phyloP scores from a whole-genome alignment of 2,113 vertebrate species.

The Cranoglanis bouderius region DNA sequence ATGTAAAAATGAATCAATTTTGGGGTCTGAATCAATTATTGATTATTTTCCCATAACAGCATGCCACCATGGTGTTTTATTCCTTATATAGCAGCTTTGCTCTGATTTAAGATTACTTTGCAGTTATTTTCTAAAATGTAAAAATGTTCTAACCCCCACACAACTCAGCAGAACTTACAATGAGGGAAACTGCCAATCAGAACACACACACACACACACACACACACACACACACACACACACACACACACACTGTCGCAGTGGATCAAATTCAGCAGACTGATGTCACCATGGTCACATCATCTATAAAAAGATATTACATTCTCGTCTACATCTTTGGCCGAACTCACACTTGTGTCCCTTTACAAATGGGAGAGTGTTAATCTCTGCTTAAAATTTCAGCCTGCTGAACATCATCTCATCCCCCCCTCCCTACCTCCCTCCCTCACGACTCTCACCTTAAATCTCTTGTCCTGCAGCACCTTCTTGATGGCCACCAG shows the following conservation, averaged over 20 bases:
- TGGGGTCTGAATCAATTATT: not conserved
- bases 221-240: conserved; percentile 7
- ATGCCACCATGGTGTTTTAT: not conserved
- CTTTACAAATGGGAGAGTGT: not conserved
- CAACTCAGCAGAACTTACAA: not conserved
- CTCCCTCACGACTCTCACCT: conserved; percentile 78
- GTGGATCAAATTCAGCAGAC: not conserved
- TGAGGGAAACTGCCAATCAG: not conserved
- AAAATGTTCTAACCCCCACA: not conserved
- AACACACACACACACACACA: not conserved
- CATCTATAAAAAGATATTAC: not conserved
- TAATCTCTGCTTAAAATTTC: not conserved
- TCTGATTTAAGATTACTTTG: not conserved
- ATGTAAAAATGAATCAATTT: too few relatives aligned
- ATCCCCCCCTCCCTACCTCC: too few relatives aligned
- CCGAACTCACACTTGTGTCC: not conserved
- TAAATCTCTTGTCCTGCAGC: conserved; percentile 98
- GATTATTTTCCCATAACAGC: not conserved
- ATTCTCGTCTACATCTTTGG: not conserved
- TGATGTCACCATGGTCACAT: not conserved
- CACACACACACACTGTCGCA: conserved; percentile 7
- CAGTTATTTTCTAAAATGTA: not conserved
- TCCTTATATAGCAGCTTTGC: not conserved
- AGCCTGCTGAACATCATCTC: not conserved
- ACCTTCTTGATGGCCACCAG: conserved; percentile 99